Evolutionary conservation across 2,113 vertebrate species (phyloP).

Genomic region (Ammospiza nelsoni): DNA sequence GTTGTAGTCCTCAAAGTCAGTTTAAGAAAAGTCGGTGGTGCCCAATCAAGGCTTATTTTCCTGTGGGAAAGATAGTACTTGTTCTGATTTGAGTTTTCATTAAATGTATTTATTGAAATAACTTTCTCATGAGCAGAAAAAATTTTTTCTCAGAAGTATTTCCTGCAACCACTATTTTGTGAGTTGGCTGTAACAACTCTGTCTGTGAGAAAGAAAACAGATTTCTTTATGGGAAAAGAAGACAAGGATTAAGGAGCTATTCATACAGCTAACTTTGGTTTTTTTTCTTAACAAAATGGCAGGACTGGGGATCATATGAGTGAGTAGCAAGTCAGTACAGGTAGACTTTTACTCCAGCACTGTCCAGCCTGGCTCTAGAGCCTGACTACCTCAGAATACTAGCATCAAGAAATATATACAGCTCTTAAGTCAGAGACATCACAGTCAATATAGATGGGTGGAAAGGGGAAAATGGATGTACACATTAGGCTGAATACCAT

Average conservation of each 20-base stretch:
- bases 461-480: not conserved
- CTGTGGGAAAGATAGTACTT: not conserved
- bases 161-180: not conserved
- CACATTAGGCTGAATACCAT: not conserved
- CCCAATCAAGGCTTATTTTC: not conserved
- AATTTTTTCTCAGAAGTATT: not conserved
- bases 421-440: not conserved
- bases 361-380: not conserved
- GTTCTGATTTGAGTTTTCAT: not conserved
- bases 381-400: not conserved
- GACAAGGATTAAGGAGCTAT: not conserved
- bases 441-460: not conserved
- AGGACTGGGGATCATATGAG: accelerated
- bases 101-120: not conserved
- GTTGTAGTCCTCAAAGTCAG: not conserved
- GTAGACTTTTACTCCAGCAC: not conserved
- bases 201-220: not conserved
- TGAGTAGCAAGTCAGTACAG: not conserved
- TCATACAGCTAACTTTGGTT: not conserved
- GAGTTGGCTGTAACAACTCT: not conserved
- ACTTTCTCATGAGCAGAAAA: not conserved
- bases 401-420: not conserved
- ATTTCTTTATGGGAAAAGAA: not conserved
- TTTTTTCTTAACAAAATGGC: not conserved
- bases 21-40: not conserved